Evolutionary conservation across 2,797 vertebrate species (phyloP).

Genomic region (Pangasius krempfi): DNA sequence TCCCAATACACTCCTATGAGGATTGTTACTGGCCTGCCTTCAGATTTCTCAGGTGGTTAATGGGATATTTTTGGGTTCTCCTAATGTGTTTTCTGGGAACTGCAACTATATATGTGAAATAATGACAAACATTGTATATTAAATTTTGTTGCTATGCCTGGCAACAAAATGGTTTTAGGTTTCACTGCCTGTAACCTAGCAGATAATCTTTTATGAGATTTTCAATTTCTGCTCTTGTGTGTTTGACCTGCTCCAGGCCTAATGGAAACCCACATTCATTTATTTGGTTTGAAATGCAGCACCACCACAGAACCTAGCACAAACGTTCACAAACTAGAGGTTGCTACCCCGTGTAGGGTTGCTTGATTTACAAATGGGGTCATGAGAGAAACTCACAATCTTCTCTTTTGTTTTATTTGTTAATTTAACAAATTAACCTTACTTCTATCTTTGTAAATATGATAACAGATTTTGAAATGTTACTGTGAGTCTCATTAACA

Average conservation of each 20-base stretch:
- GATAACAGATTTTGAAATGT: background rate
- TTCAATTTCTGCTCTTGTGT: background rate
- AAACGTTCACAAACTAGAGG: background rate
- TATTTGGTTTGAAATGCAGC: background rate
- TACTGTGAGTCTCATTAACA: background rate
- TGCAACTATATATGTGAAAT: background rate
- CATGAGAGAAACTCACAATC: background rate
- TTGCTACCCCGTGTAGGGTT: background rate
- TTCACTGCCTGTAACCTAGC: background rate
- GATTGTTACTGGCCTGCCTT: background rate
- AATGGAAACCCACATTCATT: background rate
- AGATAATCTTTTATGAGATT: background rate
- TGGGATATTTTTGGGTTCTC: background rate
- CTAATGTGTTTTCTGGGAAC: slow-evolving; percentile 1
- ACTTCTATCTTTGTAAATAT: background rate
- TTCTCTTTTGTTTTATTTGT: background rate
- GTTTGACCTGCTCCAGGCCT: background rate
- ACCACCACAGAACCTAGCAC: background rate
- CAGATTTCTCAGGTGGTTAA: background rate
- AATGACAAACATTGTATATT: background rate
- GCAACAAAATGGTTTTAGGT: background rate
- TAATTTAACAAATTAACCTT: background rate
- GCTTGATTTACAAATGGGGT: background rate
- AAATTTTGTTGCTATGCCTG: background rate
- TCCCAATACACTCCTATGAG: background rate